phyloP scores from a whole-genome alignment of 2,888 invertebrate species.

The Trypoxylon attenuatum region DNA sequence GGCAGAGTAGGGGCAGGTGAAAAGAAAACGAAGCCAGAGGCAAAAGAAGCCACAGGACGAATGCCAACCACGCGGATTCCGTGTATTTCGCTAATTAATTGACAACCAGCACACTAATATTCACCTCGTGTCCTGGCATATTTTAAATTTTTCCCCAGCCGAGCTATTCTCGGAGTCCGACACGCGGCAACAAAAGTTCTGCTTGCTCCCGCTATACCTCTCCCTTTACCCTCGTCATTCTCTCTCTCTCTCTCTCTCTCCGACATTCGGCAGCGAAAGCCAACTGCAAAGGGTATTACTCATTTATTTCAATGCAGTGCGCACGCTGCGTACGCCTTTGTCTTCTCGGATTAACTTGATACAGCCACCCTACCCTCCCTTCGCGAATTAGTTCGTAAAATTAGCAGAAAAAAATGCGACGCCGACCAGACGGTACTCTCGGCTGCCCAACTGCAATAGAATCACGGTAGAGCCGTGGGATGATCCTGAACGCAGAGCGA shows the following conservation, averaged over 20 bases:
- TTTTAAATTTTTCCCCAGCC: slow-evolving; percentile 21
- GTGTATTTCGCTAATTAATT: slow-evolving; percentile 33
- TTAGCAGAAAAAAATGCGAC: background rate
- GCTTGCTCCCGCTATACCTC: no score
- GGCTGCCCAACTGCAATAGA: background rate
- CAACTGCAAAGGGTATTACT: slow-evolving; percentile 47
- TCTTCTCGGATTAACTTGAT: slow-evolving; percentile 47
- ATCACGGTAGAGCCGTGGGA: background rate
- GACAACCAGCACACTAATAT: slow-evolving; percentile 16
- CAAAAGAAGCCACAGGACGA: background rate
- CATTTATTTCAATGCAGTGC: slow-evolving; percentile 45
- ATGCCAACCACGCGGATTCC: background rate
- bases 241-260: no score
- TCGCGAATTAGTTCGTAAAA: background rate
- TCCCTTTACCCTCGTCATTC: no score
- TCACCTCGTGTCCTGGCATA: slow-evolving; percentile 8
- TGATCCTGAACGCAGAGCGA: background rate
- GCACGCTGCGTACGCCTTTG: slow-evolving; percentile 28
- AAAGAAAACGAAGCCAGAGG: background rate
- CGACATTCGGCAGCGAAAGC: slow-evolving; percentile 4
- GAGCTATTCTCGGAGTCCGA: slow-evolving; percentile 19
- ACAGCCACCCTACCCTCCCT: slow-evolving; percentile 5
- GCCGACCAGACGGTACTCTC: background rate
- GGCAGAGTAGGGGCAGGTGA: background rate
- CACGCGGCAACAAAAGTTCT: slow-evolving; percentile 37